Conservation (phyloP, 2,888 invertebrate genomes). For the Mythimna vitellina region DNA sequence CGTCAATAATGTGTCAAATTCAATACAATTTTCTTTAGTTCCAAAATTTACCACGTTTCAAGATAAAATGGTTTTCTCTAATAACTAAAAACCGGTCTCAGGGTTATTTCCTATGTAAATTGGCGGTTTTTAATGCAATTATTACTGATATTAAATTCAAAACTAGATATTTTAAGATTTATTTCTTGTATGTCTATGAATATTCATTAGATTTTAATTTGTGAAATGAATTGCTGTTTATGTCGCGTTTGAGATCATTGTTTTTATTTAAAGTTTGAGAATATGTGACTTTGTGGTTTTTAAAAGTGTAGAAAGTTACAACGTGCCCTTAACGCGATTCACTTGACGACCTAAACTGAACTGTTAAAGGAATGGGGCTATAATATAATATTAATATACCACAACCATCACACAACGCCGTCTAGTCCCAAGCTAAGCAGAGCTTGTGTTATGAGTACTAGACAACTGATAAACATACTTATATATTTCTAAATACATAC, state of each 20-base stretch:
- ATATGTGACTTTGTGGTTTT: not conserved
- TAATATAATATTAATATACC: too few species aligned
- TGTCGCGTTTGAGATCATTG: conserved; percentile 24
- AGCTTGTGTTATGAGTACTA: too few species aligned
- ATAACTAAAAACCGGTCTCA: conserved; percentile 45
- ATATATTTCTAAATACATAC: too few species aligned
- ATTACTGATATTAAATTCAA: conserved; percentile 55
- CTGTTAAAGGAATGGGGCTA: too few species aligned
- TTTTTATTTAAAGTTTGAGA: conserved; percentile 5
- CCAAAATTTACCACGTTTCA: not conserved
- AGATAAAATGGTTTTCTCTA: not conserved
- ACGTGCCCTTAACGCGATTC: too few species aligned
- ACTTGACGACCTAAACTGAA: too few species aligned
- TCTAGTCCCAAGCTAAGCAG: too few species aligned
- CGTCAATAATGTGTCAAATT: conserved; percentile 8
- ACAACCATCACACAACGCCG: too few species aligned
- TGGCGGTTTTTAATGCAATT: conserved; percentile 62
- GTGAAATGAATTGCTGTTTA: conserved; percentile 10
- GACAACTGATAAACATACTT: too few species aligned
- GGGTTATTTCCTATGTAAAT: conserved; percentile 63
- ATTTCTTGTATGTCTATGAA: conserved; percentile 55
- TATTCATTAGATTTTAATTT: conserved; percentile 60
- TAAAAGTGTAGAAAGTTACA: conserved; percentile 12
- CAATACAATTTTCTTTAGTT: conserved; percentile 13
- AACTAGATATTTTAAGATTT: conserved; percentile 59